Base-by-base conservation (phyloP, 1,140 invertebrate species). In the Apis florea region DNA sequence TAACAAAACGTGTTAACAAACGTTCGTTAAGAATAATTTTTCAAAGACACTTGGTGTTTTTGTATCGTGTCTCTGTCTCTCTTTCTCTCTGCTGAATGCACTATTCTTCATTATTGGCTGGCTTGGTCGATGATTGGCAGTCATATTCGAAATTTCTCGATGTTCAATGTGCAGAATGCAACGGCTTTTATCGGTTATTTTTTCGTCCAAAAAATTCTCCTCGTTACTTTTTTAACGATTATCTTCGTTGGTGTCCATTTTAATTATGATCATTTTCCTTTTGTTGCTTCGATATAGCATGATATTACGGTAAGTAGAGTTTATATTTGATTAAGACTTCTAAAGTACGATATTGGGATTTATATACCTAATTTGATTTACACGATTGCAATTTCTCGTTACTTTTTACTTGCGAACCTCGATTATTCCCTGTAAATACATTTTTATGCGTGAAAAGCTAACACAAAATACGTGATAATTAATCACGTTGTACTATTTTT, bases 151-250 rank as follows among this genome's bases (percentile, higher is more conserved):
- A 89, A 79, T 83, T 83, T 91, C 89, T 91, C 83, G 71, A 83
- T 91, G 90, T 91, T 91, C 83, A 69, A 69, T 91, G 90, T 90
- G 89, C 90, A 89, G 86, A 89, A 85, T 91, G 90, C 89, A 88
- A 90, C 85, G 83, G 90, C 90, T 90, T 91, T 90, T 88, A 90
- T 89, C 90, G 85, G 88, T 85, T 83, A 63, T 83, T 78, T 88
- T n/a, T 76, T 69, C 59, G 56, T 80, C 75, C 68, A 61, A 82
- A 70, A 64, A 80, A 53, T 75, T 17, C 24, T 64, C 17, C 78
- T 61, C 59, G 40, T 84, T 71, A 75, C 74, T 82, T 66, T 79
- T 56, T 72, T 85, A 79, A 77, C 71, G 85, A 83, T 83, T 63
- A 71, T 83, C 61, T 68, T 54, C 66, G 72, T 88, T 83, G 66